Conservation (phyloP, 1,140 invertebrate species). For the Choristoneura fumiferana region DNA sequence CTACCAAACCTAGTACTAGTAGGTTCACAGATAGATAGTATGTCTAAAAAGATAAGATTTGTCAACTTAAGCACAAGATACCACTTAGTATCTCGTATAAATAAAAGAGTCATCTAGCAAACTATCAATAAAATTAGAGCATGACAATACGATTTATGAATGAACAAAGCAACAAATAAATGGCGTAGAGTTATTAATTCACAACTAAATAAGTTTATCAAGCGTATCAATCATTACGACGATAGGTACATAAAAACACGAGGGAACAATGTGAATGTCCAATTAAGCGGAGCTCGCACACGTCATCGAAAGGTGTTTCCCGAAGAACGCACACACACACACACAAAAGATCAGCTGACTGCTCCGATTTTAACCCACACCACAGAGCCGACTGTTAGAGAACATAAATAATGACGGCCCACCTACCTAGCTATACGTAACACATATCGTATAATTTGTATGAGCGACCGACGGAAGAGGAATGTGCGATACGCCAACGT, state of each 20-base stretch:
- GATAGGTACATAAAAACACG: conserved; percentile 49
- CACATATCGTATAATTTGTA: conserved; percentile 73
- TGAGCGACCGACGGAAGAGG: conserved; percentile 59
- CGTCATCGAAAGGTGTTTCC: conserved; percentile 78
- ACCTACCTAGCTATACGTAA: conserved; percentile 74
- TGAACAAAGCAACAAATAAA: conserved; percentile 17
- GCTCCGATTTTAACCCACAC: conserved; percentile 77
- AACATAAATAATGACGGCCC: conserved; percentile 78
- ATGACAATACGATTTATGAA: conserved; percentile 10
- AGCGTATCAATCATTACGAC: conserved; percentile 34
- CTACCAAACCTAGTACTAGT: no score
- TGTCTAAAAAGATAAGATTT: neutral
- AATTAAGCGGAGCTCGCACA: conserved; percentile 73
- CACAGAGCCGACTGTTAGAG: conserved; percentile 69
- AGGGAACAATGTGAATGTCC: conserved; percentile 74
- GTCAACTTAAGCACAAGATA: neutral
- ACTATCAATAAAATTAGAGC: conserved; percentile 8
- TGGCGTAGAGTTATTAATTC: conserved; percentile 17
- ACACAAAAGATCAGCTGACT: conserved; percentile 73
- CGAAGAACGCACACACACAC: conserved; percentile 75
- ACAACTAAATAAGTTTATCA: conserved; percentile 26
- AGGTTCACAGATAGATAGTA: no score
- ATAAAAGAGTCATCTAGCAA: neutral
- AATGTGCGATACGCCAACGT: conserved; percentile 64
- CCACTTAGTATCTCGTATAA: no score